Evolutionary conservation across 2,113 vertebrate genomes (phyloP).

Genomic region (Clarias macrocephalus): DNA sequence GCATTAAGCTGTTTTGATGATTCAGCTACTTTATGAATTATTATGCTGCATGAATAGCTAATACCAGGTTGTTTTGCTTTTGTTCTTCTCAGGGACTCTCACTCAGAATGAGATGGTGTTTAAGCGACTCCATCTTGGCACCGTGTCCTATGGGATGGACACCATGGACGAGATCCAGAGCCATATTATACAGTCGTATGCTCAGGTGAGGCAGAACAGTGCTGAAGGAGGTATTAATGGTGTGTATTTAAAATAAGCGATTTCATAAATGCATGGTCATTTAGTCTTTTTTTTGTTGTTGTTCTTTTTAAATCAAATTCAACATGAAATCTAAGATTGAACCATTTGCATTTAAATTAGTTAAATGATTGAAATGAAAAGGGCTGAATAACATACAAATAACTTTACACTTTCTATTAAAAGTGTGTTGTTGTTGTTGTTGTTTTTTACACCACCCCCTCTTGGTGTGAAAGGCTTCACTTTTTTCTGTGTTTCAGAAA

Average conservation of each 20-base stretch:
- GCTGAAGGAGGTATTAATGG: background rate
- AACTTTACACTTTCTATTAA: background rate
- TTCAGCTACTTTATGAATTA: background rate
- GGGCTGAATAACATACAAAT: background rate
- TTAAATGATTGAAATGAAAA: background rate
- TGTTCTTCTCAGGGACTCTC: conserved; percentile 81
- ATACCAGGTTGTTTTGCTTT: background rate
- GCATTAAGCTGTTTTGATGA: background rate
- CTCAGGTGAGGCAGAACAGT: conserved; percentile 74
- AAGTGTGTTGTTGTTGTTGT: no score
- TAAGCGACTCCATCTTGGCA: conserved; percentile 94
- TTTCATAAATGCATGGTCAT: background rate
- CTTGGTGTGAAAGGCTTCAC: background rate
- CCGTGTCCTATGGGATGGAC: conserved; percentile 93
- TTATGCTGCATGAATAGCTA: background rate
- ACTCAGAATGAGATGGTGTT: conserved; percentile 98
- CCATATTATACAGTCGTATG: conserved; percentile 82
- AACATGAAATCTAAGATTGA: background rate
- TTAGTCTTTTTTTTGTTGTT: background rate
- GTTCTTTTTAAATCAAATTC: no score
- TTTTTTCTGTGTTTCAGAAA: background rate
- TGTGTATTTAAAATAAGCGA: background rate
- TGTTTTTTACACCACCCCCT: background rate
- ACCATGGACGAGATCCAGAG: conserved; percentile 98
- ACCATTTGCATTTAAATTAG: background rate